Evolutionary conservation across 2,797 vertebrate species (phyloP), one percentile per base, ranked within the genome.

Genomic region (Hydrolagus colliei): DNA sequence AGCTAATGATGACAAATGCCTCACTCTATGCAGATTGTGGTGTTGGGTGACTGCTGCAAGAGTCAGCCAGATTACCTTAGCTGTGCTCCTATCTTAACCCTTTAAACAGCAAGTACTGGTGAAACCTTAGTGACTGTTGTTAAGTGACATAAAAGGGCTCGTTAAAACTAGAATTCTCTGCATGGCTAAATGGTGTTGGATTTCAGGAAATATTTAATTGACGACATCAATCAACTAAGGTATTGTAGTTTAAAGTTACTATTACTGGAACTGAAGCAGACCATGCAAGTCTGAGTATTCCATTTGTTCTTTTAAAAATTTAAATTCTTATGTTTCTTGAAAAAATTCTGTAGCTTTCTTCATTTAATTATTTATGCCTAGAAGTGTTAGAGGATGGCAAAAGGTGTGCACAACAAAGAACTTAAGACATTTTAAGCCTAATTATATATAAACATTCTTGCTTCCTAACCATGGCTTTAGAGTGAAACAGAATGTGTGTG

Each of bases 1-100:
- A 94, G 96, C 97, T 99, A 99, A 99, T 99, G 98, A 98, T 99
- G 98, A 99, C 97, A 99, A 98, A 99, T 99, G 95, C 95, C 91
- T 92, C 95, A 94, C 95, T 96, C 95, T 96, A 97, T 97, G 98
- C 96, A 98, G 96, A 99, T 96, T 95, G 96, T 90, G 86, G 92
- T 92, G 93, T 90, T 94, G 91, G 93, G 93, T 93, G 93, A 92
- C 95, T 94, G 92, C 93, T 92, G 88, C 93, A 91, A 92, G 91
- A 92, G 92, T 91, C 93, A 91, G 90, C 92, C 92, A 92, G 92
- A 93, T 92, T 93, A 95, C 93, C 92, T 93, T 93, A 84, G 63
- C 79, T 20, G 79, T 71, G 27, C 68, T 84, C 79, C 18, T 71
- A 18, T 68, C 79, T 84, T 84, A 84, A 84, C 79, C 92, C 92